Evolutionary conservation across 37 sponge, comb jelly and placozoan genomes (phyloP).

Genomic region (Cliona cf. orientalis): DNA sequence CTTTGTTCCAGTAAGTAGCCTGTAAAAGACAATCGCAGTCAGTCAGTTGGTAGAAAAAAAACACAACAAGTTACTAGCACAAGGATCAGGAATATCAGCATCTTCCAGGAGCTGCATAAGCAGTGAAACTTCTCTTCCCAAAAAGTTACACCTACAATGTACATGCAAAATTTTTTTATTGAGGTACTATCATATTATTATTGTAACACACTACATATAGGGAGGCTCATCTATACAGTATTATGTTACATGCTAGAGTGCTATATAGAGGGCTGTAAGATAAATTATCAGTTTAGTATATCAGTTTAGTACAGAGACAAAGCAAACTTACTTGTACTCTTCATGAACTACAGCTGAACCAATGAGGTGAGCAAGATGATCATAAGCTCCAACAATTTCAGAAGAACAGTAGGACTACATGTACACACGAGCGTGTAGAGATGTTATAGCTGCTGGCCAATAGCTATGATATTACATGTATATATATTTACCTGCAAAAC

Average conservation of each 20-base stretch:
- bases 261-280: too few species aligned
- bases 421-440: not conserved
- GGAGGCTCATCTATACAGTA: too few species aligned
- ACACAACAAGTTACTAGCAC: too few species aligned
- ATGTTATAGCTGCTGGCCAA: not conserved
- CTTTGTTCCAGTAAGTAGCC: slow-evolving; percentile 26
- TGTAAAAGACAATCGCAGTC: not conserved
- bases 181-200: not conserved
- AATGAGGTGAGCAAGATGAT: slow-evolving; percentile 43
- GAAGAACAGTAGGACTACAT: slow-evolving; percentile 44
- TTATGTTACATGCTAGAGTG: too few species aligned
- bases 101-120: slow-evolving; percentile 69
- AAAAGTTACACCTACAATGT: slow-evolving; percentile 43
- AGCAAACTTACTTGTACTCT: slow-evolving; percentile 47
- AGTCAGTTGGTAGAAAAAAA: not conserved
- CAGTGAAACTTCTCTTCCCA: slow-evolving; percentile 22
- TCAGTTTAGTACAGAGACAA: not conserved
- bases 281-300: too few species aligned
- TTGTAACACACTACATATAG: too few species aligned
- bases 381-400: slow-evolving; percentile 37
- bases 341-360: slow-evolving; percentile 70
- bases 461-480: not conserved
- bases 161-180: not conserved
- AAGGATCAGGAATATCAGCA: slow-evolving; percentile 50
- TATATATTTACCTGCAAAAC: slow-evolving; percentile 49